Conservation (phyloP, 2,888 invertebrate genomes). For the Harpalus rufipes region DNA sequence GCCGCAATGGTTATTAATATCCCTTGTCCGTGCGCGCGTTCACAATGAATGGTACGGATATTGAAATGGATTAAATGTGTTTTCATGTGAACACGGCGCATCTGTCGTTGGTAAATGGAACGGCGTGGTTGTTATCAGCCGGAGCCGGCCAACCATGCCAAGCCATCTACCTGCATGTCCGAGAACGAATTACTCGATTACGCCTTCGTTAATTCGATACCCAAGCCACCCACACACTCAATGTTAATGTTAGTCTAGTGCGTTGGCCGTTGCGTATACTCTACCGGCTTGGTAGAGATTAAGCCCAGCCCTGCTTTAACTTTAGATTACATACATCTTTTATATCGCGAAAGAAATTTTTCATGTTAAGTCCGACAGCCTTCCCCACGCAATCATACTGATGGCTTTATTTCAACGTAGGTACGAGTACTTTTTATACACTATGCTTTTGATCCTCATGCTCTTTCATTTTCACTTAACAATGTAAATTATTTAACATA, state of each 20-base stretch:
- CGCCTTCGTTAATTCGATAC: constrained; percentile 35
- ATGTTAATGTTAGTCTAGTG: neutral
- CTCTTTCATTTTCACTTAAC: neutral
- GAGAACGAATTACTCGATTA: constrained; percentile 61
- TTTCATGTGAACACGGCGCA: constrained; percentile 65
- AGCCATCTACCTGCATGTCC: constrained; percentile 36
- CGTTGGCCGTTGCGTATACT: constrained; percentile 5
- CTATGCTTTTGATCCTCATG: constrained; percentile 1
- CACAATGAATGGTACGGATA: constrained; percentile 64
- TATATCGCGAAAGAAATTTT: constrained; percentile 26
- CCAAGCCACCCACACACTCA: neutral
- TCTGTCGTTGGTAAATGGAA: constrained; percentile 60
- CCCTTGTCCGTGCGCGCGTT: constrained; percentile 61
- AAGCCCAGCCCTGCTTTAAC: neutral
- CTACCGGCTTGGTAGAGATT: neutral
- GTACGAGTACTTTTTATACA: neutral
- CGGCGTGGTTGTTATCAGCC: constrained; percentile 19
- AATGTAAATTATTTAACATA: constrained; percentile 1
- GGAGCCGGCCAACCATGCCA: neutral
- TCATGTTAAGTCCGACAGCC: constrained; percentile 17
- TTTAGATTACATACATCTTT: constrained; percentile 47
- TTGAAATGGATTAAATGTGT: constrained; percentile 67
- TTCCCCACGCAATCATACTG: neutral
- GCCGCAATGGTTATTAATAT: constrained; percentile 65
- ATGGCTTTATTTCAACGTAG: neutral